Base-by-base conservation (phyloP, 1,140 invertebrate genomes). In the Procambarus clarkii region DNA sequence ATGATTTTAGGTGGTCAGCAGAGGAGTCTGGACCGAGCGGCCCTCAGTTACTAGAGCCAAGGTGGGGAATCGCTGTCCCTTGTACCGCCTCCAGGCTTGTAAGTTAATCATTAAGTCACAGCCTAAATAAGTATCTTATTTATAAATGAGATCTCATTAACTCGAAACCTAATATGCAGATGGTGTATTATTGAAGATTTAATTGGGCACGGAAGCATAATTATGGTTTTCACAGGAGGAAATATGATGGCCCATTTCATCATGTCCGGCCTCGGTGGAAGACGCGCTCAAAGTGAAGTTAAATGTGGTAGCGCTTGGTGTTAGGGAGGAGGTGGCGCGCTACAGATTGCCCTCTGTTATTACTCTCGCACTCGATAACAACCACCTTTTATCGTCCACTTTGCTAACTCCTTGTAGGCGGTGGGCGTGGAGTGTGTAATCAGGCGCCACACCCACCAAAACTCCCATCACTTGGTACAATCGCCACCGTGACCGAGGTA, bases 241-340 rank as follows among this genome's bases (percentile, higher is more conserved):
- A 77, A 79, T 76, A 91, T 78, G 81, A 84, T 15, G 54, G 64
- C 82, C 71, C 82, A 85, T 85, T 78, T 84, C 88, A 86, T 85
- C 46, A 85, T 71, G 82, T 79, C 88, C 88, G 76, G n/a, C 46
- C 76, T 77, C 45, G 34, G 82, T 85, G 88, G 83, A 64, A 78
- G 88, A 60, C 88, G 45, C 48, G 58, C 88, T 91, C 88, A 60
- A 54, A 91, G 76, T 91, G 88, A 84, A 91, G 82, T 34, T 85
- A 85, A 85, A 60, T 91, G 88, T 91, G 88, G 88, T 91, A 91
- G 88, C 88, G 88, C 71, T 78, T 86, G 88, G 88, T 91, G 88
- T 85, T 74, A 85, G 88, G 82, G 81, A 91, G 88, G 88, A 91
- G 88, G 82, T 91, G 88, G 88, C 88, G 82, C 82, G 76, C 74